These are phyloP conservation scores for Emesis furor DNA, from an alignment of 2,888 invertebrate genomes.

Conservation along the genomic window DNA sequence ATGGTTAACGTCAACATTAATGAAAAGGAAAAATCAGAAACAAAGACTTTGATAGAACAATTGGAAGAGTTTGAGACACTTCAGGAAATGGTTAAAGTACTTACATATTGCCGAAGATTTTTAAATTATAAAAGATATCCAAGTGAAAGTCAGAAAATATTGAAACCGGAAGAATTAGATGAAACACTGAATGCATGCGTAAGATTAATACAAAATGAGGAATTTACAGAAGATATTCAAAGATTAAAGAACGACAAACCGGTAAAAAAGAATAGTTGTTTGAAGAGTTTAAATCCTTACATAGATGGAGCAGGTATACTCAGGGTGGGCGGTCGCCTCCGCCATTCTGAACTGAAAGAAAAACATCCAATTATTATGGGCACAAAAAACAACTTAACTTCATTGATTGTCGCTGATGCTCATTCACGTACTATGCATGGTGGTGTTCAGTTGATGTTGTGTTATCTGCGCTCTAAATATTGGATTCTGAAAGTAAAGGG, in stretches of 20 bases:
- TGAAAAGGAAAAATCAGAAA: neutral
- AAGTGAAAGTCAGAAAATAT: neutral
- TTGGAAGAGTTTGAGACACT: neutral
- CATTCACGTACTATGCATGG: conserved; percentile 58
- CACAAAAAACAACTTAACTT: conserved; percentile 55
- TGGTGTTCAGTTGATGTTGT: conserved; percentile 49
- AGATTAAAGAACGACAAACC: conserved; percentile 19
- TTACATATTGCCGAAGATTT: neutral
- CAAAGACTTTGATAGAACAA: too few relatives aligned
- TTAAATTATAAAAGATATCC: neutral
- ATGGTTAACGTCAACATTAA: conserved; percentile 19
- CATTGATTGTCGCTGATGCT: conserved; percentile 64
- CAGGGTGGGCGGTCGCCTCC: conserved; percentile 23
- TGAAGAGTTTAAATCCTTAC: conserved; percentile 66
- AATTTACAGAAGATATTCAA: neutral
- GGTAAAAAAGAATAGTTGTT: conserved; percentile 38
- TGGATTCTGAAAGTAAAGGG: conserved; percentile 17
- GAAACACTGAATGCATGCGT: neutral
- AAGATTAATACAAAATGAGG: neutral
- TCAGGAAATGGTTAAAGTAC: neutral
- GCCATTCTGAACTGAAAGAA: conserved; percentile 38
- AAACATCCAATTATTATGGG: conserved; percentile 68
- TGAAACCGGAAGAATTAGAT: neutral
- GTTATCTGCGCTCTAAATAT: conserved; percentile 2
- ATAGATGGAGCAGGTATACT: conserved; percentile 46